Percentiles rank a stretch among this genome's conserved stretches.
Evolutionary conservation across 2,113 vertebrate species (phyloP).

Genomic region (Vidua chalybeata): DNA sequence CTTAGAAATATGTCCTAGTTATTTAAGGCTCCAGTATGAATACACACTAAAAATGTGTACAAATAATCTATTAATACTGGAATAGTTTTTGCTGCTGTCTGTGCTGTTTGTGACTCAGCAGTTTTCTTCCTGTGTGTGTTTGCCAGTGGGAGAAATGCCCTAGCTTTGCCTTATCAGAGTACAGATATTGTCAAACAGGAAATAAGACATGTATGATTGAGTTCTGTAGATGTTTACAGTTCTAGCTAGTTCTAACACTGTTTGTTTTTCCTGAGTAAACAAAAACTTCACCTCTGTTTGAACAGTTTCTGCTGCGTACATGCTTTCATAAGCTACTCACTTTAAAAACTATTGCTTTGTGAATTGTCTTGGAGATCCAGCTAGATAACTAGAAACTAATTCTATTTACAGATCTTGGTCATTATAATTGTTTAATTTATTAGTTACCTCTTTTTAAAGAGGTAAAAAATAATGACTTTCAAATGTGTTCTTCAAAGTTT

Average conservation of each 20-base stretch:
- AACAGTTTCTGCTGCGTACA: background rate
- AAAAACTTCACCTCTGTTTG: background rate
- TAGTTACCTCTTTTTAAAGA: background rate
- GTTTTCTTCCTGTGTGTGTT: background rate
- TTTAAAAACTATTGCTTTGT: background rate
- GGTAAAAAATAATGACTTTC: background rate
- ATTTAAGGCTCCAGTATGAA: background rate
- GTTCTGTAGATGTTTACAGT: slow-evolving; percentile 27
- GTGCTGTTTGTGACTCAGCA: background rate
- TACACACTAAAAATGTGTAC: background rate
- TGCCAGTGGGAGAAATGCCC: background rate
- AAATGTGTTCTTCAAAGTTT: background rate
- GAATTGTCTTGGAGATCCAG: background rate
- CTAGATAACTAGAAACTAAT: background rate
- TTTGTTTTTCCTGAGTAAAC: slow-evolving; percentile 34
- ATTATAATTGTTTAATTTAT: background rate
- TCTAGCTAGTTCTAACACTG: slow-evolving; percentile 8
- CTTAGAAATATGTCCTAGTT: background rate
- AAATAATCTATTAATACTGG: background rate
- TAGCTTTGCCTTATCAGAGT: slow-evolving; percentile 9
- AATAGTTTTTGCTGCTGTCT: slow-evolving; percentile 9
- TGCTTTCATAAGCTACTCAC: background rate
- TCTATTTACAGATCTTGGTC: background rate
- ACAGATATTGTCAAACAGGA: slow-evolving; percentile 3
- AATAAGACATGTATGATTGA: slow-evolving; percentile 10